phyloP scores from a whole-genome alignment of 2,888 invertebrate species.

The Chydorus sphaericus region DNA sequence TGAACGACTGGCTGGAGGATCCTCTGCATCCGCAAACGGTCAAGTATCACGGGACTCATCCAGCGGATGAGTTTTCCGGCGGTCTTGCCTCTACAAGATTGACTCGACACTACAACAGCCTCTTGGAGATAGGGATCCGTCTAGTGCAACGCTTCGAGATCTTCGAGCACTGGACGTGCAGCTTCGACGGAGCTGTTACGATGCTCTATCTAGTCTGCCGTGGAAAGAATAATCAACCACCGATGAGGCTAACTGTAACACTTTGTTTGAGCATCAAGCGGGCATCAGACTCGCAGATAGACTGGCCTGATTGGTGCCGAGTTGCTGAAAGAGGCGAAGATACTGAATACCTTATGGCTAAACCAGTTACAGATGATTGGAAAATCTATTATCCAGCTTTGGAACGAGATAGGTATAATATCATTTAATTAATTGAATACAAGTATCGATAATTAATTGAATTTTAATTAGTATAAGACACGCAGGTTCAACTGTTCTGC shows the following conservation, averaged over 20 bases:
- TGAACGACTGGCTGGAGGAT: not conserved
- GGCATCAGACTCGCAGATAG: not conserved
- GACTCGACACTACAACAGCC: not conserved
- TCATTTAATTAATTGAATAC: no score
- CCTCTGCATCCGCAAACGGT: not conserved
- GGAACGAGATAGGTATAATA: slow-evolving; percentile 6
- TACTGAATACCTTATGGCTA: not conserved
- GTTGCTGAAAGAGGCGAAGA: not conserved
- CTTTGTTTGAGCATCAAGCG: not conserved
- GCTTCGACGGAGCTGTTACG: not conserved
- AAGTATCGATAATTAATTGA: no score
- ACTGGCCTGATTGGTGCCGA: not conserved
- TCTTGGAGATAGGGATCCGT: not conserved
- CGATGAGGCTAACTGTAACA: not conserved
- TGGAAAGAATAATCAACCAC: not conserved
- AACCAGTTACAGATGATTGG: not conserved
- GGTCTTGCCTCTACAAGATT: not conserved
- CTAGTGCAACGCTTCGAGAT: not conserved
- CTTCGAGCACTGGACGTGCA: not conserved
- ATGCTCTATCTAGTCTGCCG: not conserved
- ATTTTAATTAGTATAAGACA: not conserved
- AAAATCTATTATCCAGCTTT: not conserved
- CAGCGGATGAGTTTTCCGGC: not conserved
- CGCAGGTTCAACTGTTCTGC: not conserved
- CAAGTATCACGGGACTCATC: not conserved